phyloP scores from a whole-genome alignment of 2,113 vertebrate species.

The Amblyornis subalaris region DNA sequence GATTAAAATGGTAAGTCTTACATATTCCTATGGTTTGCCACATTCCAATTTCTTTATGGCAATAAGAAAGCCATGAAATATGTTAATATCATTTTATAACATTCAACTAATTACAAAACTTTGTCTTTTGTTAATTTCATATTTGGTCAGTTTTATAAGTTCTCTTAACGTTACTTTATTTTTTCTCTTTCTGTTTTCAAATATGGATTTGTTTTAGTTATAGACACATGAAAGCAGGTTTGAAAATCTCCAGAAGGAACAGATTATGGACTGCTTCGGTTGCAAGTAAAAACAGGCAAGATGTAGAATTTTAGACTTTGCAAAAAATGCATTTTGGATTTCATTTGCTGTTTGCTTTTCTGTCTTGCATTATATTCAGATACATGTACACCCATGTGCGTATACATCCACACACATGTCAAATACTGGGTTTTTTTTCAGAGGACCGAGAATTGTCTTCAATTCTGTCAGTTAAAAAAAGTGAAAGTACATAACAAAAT shows the following conservation, averaged over 20 bases:
- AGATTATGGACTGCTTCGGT: neutral
- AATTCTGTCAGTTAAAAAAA: neutral
- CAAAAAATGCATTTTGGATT: neutral
- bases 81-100: neutral
- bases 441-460: neutral
- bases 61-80: neutral
- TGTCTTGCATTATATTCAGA: neutral
- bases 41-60: neutral
- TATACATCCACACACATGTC: neutral
- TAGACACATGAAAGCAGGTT: neutral
- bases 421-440: neutral
- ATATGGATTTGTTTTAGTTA: neutral
- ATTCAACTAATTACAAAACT: neutral
- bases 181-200: neutral
- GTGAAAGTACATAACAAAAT: neutral
- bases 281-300: neutral
- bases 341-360: neutral
- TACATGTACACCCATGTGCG: accelerated
- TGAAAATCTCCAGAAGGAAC: neutral
- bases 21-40: neutral
- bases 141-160: neutral
- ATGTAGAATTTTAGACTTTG: neutral
- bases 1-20: neutral
- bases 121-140: neutral
- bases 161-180: neutral